A percentile compares a stretch with the other conserved stretches of the same genome.
Evolutionary conservation across 2,113 vertebrate genomes (phyloP).

Genomic region (Mirza zaza): DNA sequence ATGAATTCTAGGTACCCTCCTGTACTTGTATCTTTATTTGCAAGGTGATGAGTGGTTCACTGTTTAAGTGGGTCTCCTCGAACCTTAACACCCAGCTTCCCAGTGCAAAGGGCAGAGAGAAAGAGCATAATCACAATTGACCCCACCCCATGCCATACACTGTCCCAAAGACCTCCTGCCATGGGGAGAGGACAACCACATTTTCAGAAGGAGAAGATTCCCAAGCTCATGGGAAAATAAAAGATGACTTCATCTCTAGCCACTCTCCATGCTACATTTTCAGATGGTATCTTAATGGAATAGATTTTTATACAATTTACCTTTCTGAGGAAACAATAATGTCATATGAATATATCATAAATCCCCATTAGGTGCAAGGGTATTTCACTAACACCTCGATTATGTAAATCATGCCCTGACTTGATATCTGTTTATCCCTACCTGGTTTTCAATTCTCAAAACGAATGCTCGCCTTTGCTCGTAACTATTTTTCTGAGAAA

Average conservation of each 20-base stretch:
- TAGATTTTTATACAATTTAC: not conserved
- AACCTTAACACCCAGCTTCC: not conserved
- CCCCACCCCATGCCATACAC: fast-evolving
- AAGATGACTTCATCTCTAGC: not conserved
- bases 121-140: not conserved
- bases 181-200: not conserved
- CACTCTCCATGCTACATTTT: not conserved
- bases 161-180: not conserved
- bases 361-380: not conserved
- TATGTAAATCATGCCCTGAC: not conserved
- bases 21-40: not conserved
- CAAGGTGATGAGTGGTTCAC: not conserved
- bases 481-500: constrained; percentile 4
- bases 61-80: not conserved
- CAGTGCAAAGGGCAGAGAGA: not conserved
- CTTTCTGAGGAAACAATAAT: not conserved
- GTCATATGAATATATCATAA: not conserved
- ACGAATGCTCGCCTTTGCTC: not conserved
- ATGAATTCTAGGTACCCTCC: not conserved
- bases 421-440: not conserved
- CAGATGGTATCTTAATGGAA: not conserved
- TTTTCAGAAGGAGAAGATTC: not conserved
- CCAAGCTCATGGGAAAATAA: not conserved
- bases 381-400: not conserved
- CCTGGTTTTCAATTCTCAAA: not conserved